A percentile compares a stretch with the other conserved stretches of the same genome.
phyloP scores from a whole-genome alignment of 2,113 vertebrate species.

The Phalacrocorax carbo region DNA sequence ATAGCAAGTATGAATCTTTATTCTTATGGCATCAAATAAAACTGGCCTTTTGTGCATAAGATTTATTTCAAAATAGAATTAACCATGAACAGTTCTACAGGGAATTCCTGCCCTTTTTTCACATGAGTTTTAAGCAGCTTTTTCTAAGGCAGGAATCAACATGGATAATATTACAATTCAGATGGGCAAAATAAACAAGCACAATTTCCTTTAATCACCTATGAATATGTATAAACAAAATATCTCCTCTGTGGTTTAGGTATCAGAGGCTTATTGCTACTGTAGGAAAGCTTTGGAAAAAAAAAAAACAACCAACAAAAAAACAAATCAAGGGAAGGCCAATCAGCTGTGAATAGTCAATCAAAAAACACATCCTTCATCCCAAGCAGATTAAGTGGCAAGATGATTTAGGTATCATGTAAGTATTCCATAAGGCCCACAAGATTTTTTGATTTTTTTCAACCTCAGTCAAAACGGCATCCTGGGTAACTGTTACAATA shows the following conservation, averaged over 20 bases:
- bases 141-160: conserved; percentile 33
- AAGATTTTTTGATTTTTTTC: not conserved
- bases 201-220: conserved; percentile 56
- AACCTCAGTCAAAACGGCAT: not conserved
- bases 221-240: conserved; percentile 62
- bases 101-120: conserved; percentile 45
- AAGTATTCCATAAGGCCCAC: not conserved
- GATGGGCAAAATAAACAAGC: conserved; percentile 57
- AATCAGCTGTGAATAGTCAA: not conserved
- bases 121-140: conserved; percentile 28
- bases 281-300: not conserved
- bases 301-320: too few species aligned
- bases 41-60: conserved; percentile 24
- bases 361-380: not conserved
- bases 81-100: conserved; percentile 21
- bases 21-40: conserved; percentile 43
- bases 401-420: not conserved
- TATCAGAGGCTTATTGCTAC: conserved; percentile 4
- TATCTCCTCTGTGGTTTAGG: conserved; percentile 27
- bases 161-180: conserved; percentile 46
- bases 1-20: conserved; percentile 37
- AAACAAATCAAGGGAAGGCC: not conserved
- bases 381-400: not conserved
- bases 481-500: not conserved
- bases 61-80: conserved; percentile 61